Percentiles rank a stretch among this genome's conserved stretches.
These are phyloP conservation scores for Physella acuta DNA, from an alignment of 1,140 invertebrate genomes.

Conservation along the genomic window DNA sequence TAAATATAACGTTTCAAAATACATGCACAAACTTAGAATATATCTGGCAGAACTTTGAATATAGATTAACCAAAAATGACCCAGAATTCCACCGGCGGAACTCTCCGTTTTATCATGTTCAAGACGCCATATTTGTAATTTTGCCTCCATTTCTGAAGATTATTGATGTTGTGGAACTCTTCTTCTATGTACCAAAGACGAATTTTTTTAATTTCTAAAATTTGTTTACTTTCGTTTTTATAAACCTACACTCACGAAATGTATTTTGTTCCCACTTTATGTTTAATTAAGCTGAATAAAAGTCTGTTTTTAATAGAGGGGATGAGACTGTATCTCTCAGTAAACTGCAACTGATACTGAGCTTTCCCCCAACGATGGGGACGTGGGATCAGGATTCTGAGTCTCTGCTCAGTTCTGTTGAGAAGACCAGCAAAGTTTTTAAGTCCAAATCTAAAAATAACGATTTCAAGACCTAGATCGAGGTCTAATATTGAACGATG, in stretches of 20 bases:
- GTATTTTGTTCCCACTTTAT: neutral
- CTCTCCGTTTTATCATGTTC: constrained; percentile 14
- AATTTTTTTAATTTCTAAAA: neutral
- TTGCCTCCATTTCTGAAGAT: constrained; percentile 26
- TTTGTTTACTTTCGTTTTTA: neutral
- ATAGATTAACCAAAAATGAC: neutral
- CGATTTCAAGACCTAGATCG: too few species aligned
- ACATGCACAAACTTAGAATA: too few species aligned
- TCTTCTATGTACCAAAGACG: neutral
- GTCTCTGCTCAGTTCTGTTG: too few species aligned
- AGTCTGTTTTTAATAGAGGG: neutral
- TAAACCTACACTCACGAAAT: neutral
- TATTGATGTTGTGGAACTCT: constrained; percentile 21
- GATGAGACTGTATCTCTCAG: neutral
- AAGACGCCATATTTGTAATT: constrained; percentile 25
- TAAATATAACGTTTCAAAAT: too few species aligned
- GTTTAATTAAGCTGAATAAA: neutral
- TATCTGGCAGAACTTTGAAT: neutral
- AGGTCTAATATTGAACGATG: too few species aligned
- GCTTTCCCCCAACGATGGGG: too few species aligned
- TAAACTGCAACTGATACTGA: neutral
- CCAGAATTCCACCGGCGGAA: neutral
- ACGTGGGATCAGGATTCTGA: too few species aligned
- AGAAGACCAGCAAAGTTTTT: too few species aligned
- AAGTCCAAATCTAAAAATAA: too few species aligned